Base-by-base conservation (phyloP, 2,113 vertebrate genomes). In the Stegastes partitus region DNA sequence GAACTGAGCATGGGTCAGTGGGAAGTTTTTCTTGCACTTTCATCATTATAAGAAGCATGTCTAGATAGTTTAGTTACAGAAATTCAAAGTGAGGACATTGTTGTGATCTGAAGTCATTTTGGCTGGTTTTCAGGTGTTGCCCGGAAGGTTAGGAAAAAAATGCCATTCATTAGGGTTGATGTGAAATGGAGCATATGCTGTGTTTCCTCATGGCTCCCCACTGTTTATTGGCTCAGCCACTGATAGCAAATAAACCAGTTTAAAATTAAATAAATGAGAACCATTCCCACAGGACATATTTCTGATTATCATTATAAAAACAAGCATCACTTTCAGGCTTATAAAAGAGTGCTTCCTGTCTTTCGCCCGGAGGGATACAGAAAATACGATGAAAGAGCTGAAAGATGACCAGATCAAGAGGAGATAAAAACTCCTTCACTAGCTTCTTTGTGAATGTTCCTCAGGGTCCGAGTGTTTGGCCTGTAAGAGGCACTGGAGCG, bases 291-390 rank as follows among this genome's bases (percentile, higher is more conserved):
- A 66, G 69, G 87, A 79, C 59, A 73, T 25, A 65, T 77, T 68
- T 67, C 28, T 54, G 50, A 62, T 78, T 79, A 69, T 80, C 84
- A 83, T 85, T 86, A 81, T 66, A 88, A 92, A 85, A 81, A 86
- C 57, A 50, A 81, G 79, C 67, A 74, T 72, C 83, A 72, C 75
- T 87, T 85, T 88, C 68, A 78, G 57, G 61, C 85, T 80, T 68
- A 42, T 89, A 83, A 87, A 91, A 89, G 85, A 75, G 86, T 82
- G 86, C 69, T 87, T 85, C 68, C 74, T 65, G 59, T 75, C 66
- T 67, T 85, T 82, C 21, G 65, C 77, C 72, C 81, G 44, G 77
- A 81, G 56, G 45, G 53, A 53, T 61, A 72, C 42, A 22, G 54
- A 68, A 12, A 19, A 47, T 22, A 10, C 28, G 50, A 44, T 31